These are phyloP conservation scores for Platichthys flesus DNA, from an alignment of 2,113 vertebrate genomes.

Conservation along the genomic window DNA sequence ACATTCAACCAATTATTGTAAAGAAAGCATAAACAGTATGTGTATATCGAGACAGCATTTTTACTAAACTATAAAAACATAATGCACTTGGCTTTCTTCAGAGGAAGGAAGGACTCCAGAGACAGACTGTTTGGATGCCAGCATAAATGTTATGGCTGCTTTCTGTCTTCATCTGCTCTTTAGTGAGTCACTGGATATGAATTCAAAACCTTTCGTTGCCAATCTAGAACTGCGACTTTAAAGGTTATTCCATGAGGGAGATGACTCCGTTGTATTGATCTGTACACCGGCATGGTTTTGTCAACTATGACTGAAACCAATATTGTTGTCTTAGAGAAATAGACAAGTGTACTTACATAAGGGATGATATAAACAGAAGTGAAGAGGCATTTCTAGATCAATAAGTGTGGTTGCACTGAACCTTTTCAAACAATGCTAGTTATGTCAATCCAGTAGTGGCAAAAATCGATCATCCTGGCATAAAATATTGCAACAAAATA, in stretches of 20 bases:
- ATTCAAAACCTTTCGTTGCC: slow-evolving; percentile 17
- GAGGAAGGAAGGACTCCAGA: slow-evolving; percentile 14
- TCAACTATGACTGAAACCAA: background rate
- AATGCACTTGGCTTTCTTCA: background rate
- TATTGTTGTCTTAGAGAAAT: background rate
- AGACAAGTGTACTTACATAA: background rate
- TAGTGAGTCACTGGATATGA: slow-evolving; percentile 36
- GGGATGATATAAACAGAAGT: background rate
- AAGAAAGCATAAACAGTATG: background rate
- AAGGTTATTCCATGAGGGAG: slow-evolving; percentile 32
- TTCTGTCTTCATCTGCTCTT: slow-evolving; percentile 38
- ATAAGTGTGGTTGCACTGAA: background rate
- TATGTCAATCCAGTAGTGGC: background rate
- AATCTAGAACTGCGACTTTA: slow-evolving; percentile 26
- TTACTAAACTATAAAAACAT: background rate
- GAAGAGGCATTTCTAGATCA: too few relatives aligned
- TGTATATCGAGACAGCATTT: background rate
- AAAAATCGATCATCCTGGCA: background rate
- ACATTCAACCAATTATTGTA: background rate
- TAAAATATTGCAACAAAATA: too few relatives aligned
- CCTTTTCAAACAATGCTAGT: background rate
- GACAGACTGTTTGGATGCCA: slow-evolving; percentile 31
- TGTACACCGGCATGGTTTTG: slow-evolving; percentile 1
- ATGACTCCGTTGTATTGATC: slow-evolving; percentile 28
- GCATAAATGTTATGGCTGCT: slow-evolving; percentile 31